Percentiles rank a stretch among this genome's conserved stretches.
These are phyloP conservation scores for Rotaria magnacalcarata DNA, from an alignment of 2,888 invertebrate species.

Conservation along the genomic window DNA sequence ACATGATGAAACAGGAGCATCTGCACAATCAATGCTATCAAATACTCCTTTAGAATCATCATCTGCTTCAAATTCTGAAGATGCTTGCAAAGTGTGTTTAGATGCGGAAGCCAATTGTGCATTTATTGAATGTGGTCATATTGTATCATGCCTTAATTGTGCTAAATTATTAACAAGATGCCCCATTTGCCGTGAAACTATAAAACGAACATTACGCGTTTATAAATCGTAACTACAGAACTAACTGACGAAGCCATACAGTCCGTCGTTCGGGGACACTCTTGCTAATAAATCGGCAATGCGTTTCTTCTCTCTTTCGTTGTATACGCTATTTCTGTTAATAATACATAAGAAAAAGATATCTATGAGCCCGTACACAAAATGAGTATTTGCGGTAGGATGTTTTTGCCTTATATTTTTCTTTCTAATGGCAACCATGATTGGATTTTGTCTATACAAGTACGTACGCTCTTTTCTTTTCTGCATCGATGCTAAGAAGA, in stretches of 20 bases:
- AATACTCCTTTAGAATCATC: background rate
- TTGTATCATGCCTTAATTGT: constrained; percentile 6
- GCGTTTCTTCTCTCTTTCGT: background rate
- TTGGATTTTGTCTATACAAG: background rate
- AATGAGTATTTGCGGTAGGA: background rate
- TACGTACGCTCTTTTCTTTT: background rate
- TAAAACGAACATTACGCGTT: constrained; percentile 15
- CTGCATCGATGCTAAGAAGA: background rate
- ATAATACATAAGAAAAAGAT: background rate
- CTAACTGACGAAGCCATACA: background rate
- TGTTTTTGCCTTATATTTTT: background rate
- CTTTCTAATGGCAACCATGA: background rate
- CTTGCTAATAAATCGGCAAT: background rate
- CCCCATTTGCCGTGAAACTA: background rate
- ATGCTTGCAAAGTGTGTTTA: background rate
- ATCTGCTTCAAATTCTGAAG: background rate
- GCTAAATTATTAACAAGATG: constrained; percentile 7
- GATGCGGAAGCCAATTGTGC: background rate
- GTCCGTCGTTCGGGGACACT: background rate
- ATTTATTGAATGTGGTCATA: constrained; percentile 25
- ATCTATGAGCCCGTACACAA: background rate
- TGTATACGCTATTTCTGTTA: background rate
- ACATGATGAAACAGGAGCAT: background rate
- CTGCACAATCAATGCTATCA: background rate
- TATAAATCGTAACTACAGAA: background rate